Base-by-base conservation (phyloP, 2,888 invertebrate genomes). In the Caenorhabditis sp. region DNA sequence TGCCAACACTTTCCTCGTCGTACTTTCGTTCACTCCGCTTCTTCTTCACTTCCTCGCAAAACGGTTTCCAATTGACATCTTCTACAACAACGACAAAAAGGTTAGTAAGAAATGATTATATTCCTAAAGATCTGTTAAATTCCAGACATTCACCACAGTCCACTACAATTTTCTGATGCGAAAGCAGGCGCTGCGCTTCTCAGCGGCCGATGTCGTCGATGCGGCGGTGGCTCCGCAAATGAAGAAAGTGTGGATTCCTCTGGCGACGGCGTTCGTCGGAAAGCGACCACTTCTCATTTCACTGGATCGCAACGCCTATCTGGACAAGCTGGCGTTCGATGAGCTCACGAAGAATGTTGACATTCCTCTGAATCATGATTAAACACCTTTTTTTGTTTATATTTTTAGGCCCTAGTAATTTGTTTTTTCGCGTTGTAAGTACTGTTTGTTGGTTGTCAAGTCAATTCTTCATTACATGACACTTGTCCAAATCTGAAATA, bases 31-130 rank as follows among this genome's bases (percentile, higher is more conserved):
- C 55, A 88, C 88, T 32, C 88, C 88, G 3, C 73, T 88, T 1
- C 78, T 88, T 9, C 80, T 88, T 2, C 88, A 88, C 62, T 85
- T 86, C 32, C 75, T 88, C n/a, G 80, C 87, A 3, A 87, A 87
- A 59, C 81, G 88, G 3, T 88, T 86, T 62, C 87, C 87, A 0
- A 71, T 83, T 8, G 78, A 88, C 53, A 79, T 88, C 15, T 86
- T 83, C 75, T 88, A 86, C 74, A 86, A 88, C 55, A 68, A 81
- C 7, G 61, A 79, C 17, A 83, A 80, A 7, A 80, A 86, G 75
- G 87, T 86, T 13, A 2, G 9, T n/a, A 15, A 8, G 17, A 17
- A 15, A 8, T 15, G 6, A 2, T n/a, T 11, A 24, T n/a, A 26
- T 24, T 11, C 15, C 20, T 3, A 9, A 39, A 39, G 2, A 20